Conservation (phyloP, 2,797 vertebrate genomes). For the Notamacropus eugenii region DNA sequence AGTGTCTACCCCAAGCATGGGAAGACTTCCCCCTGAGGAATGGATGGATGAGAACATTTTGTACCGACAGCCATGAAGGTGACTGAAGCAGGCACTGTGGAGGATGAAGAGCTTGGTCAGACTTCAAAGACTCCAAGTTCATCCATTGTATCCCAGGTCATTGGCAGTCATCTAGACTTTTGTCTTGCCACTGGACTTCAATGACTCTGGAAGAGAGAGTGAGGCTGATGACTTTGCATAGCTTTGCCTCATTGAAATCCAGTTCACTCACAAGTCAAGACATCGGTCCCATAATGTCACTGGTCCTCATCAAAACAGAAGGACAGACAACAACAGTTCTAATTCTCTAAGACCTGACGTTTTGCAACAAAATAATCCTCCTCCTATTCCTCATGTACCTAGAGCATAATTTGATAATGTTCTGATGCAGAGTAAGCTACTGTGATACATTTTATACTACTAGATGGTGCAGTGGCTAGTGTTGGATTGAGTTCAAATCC, state of each 20-base stretch:
- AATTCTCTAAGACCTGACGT: background rate
- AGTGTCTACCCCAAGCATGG: too few relatives aligned
- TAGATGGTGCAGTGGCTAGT: background rate
- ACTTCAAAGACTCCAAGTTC: background rate
- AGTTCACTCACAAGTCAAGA: background rate
- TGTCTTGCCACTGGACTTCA: background rate
- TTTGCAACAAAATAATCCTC: background rate
- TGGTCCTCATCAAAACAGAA: background rate
- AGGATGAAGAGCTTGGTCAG: too few relatives aligned
- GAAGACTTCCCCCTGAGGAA: too few relatives aligned
- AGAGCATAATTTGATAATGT: background rate
- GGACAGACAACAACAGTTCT: background rate
- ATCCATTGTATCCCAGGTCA: background rate
- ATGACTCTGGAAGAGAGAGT: background rate
- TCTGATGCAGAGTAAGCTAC: background rate
- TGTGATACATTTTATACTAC: background rate
- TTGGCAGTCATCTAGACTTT: background rate
- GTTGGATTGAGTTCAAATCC: background rate
- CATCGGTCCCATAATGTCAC: background rate
- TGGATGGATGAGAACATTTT: background rate
- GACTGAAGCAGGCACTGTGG: too few relatives aligned
- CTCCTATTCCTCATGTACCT: background rate
- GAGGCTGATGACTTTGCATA: background rate
- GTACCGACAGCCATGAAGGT: too few relatives aligned
- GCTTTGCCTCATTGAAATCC: background rate